Base-by-base conservation (phyloP, 2,797 vertebrate species). In the Melanotaenia maccullochi region DNA sequence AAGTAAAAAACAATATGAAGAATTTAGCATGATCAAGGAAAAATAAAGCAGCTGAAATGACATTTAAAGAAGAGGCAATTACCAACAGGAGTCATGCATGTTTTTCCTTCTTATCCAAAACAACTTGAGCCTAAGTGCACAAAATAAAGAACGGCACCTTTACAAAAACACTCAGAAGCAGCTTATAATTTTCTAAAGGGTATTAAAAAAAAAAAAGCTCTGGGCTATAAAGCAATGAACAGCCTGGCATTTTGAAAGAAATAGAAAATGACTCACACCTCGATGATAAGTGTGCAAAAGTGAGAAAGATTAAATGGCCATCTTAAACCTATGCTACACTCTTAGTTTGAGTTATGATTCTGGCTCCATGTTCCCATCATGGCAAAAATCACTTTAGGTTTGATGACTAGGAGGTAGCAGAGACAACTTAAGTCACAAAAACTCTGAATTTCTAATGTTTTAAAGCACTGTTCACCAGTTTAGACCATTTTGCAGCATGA, bases 21-120 rank as follows among this genome's bases (percentile, higher is more conserved):
- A 13, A 11, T 58, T 55, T 5, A 4, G 35, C 8, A 13, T 9
- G 1, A 30, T 56, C 0, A 16, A 7, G 9, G 4, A 18, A 33
- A 36, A 8, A 9, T 8, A 25, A 40, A 30, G 33, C 11, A 4
- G 57, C 6, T 7, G 7, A 35, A 25, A 54, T 63, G 58, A 49
- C 51, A 67, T 83, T 79, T 75, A 65, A 68, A 69, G 32, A 13
- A 63, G 25, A 24, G 5, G 22, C 49, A 72, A 71, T 63, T 65
- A 49, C 24, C 4, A 14, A 44, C 62, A 69, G 44, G 36, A 35
- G 18, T 36, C 58, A 65, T 69, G 54, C 51, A n/a, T 11, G 5
- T 28, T 30, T 72, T 54, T 20, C 22, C 20, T 49, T 59, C 60
- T 7, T 9, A 12, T 68, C 58, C 47, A 44, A 30, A 20, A 56